Evolutionary conservation across 2,113 vertebrate genomes (phyloP), one percentile per base, ranked within the genome.

Genomic region (Corydoras sp.): DNA sequence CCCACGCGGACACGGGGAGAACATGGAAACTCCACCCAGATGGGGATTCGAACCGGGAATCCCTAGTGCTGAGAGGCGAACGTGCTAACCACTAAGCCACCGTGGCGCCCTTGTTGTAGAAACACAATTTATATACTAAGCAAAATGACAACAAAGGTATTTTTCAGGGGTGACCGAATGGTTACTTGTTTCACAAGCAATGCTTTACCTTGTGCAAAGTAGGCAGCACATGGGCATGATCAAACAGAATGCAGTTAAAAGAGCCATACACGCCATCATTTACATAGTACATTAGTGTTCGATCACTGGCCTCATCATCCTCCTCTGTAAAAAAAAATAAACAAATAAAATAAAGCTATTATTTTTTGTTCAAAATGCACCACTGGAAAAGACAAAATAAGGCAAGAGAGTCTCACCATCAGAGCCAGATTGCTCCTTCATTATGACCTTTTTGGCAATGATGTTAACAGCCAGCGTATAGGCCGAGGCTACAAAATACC

Each of bases 211-310:
- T 97, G 61, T 94, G 93, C 72, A 99, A 83, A 48, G 84, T 80
- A 51, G 97, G 94, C 74, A 91, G 88, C 68, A 96, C 95, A 11
- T 95, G 94, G 0, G 96, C 97, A 0, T 99, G 97, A 76, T 99
- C 95, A 58, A 92, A 99, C 5, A 98, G 82, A 74, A 99, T 97
- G 82, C 95, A 98, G 80, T 99, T 98, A 78, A 99, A 99, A 0
- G 96, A 99, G 0, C 96, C 96, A n/a, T 99, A 99, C 2, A 99
- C 95, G 0, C 97, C 96, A 61, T 99, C 96, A 0, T 99, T 99
- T 68, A 99, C 94, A 0, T 98, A 99, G 69, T 99, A 99, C 97
- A 99, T 99, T 9, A 98, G 84, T 10, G 94, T 97, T 75, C 84
- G 88, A 69, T 97, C 93, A 69, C 68, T 91, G 55, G 83, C 53